A percentile compares a stretch with the other conserved stretches of the same genome.
Evolutionary conservation across 2,888 invertebrate genomes (phyloP).

Genomic region (Glaucopsyche alexis): DNA sequence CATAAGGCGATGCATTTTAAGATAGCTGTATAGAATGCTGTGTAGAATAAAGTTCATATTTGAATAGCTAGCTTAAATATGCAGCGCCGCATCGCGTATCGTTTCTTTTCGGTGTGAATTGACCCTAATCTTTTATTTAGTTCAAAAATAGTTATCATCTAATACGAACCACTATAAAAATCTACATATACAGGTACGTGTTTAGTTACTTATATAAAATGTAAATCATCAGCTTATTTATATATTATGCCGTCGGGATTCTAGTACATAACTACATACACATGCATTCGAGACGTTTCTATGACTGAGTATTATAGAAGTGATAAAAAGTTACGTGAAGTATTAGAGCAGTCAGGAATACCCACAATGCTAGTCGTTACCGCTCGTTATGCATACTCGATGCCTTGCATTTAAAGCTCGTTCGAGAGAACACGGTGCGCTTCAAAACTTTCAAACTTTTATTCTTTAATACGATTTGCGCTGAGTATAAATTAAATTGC

Average conservation of each 20-base stretch:
- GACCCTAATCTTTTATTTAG: no score
- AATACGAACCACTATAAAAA: no score
- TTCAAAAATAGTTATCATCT: no score
- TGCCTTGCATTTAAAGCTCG: slow-evolving; percentile 30
- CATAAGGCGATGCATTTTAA: no score
- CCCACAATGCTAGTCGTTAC: slow-evolving; percentile 39
- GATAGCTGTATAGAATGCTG: no score
- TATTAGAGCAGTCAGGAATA: slow-evolving; percentile 32
- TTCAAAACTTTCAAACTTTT: slow-evolving; percentile 17
- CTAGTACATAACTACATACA: not conserved
- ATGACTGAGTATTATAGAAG: not conserved
- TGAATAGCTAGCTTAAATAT: no score
- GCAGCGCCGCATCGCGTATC: no score
- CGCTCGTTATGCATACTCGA: slow-evolving; percentile 38
- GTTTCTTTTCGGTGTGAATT: no score
- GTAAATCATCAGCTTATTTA: no score
- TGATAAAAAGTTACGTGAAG: slow-evolving; percentile 26
- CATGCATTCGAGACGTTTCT: not conserved
- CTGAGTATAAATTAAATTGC: slow-evolving; percentile 9
- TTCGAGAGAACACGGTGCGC: slow-evolving; percentile 19
- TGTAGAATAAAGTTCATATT: no score
- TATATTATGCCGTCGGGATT: not conserved
- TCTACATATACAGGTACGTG: no score
- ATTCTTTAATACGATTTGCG: slow-evolving; percentile 16
- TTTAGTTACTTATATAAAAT: no score